Base-by-base conservation (phyloP, 2,888 invertebrate species). In the Drosophila barbarae region DNA sequence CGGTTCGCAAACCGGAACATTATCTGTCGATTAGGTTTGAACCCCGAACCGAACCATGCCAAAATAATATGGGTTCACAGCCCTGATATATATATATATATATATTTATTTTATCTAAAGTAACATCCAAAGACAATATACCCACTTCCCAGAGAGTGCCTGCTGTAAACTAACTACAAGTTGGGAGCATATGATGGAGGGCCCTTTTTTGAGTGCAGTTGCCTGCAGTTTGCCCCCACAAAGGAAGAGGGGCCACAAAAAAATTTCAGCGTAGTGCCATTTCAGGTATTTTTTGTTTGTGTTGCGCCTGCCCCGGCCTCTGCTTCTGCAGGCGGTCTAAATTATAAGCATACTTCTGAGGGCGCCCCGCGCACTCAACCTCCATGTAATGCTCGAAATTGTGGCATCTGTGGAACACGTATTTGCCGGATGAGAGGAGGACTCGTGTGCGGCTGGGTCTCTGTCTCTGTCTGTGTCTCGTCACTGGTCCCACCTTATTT, bases 361-460 rank as follows among this genome's bases (percentile, higher is more conserved):
- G 69, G 76, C 63, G 49, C 21, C 34, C 64, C 36, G 34, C 30
- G 41, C 35, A 34, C 38, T 18, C 44, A 28, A 28, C 47, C 58
- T 57, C 64, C 77, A 61, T 73, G 58, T 75, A 75, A 78, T 80
- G 69, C 67, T 63, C 65, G 74, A 74, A 80, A 80, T 76, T 80
- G 78, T 64, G 73, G 77, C 73, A 71, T 72, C 47, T 71, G 65
- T 65, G 57, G 54, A 51, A 68, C 59, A 64, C 36, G 21, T 34
- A 52, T 44, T 55, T 55, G 52, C 47, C 51, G 69, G 59, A 46
- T 69, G 65, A 47, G 28, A 67, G 32, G 30, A 10, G n/a, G 34
- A 23, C 44, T 36, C 36, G 53, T 56, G 53, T 55, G 63, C 42
- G 52, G 34, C 34, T 51, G 15, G 46, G 34, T 23, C n/a, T 23